phyloP scores from a whole-genome alignment of 2,888 invertebrate species.

The Drosophila fulvimacula region DNA sequence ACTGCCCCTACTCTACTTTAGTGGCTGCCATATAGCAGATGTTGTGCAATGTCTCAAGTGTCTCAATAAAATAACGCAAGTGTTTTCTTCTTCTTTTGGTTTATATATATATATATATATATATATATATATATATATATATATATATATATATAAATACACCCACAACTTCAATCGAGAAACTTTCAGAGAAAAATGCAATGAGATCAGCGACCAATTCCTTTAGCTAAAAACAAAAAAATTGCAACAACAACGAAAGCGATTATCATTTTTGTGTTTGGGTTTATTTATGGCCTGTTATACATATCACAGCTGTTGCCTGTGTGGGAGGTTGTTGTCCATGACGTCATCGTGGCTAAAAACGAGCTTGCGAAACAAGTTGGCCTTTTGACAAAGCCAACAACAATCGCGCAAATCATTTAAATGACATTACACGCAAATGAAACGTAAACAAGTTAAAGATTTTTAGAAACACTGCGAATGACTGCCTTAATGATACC shows the following conservation, averaged over 20 bases:
- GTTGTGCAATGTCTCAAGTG: slow-evolving; percentile 62
- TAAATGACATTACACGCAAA: slow-evolving; percentile 80
- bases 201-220: slow-evolving; percentile 69
- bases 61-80: slow-evolving; percentile 42
- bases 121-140: slow-evolving; percentile 9
- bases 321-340: slow-evolving; percentile 65
- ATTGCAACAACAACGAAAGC: slow-evolving; percentile 36
- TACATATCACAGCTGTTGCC: slow-evolving; percentile 55
- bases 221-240: slow-evolving; percentile 30
- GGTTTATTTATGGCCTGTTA: slow-evolving; percentile 68
- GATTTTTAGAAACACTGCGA: neutral
- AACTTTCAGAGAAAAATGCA: slow-evolving; percentile 54
- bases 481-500: slow-evolving; percentile 23
- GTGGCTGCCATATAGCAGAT: slow-evolving; percentile 36
- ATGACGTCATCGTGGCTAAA: slow-evolving; percentile 67
- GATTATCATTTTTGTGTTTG: slow-evolving; percentile 37
- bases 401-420: slow-evolving; percentile 71
- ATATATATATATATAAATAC: slow-evolving; percentile 13
- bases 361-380: slow-evolving; percentile 67
- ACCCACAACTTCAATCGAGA: slow-evolving; percentile 51
- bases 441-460: slow-evolving; percentile 54
- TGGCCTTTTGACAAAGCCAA: slow-evolving; percentile 70
- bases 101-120: slow-evolving; percentile 9
- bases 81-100: slow-evolving; percentile 18
- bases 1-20: neutral